Evolutionary conservation across 2,113 vertebrate species (phyloP).

Genomic region (Bambusicola thoracicus): DNA sequence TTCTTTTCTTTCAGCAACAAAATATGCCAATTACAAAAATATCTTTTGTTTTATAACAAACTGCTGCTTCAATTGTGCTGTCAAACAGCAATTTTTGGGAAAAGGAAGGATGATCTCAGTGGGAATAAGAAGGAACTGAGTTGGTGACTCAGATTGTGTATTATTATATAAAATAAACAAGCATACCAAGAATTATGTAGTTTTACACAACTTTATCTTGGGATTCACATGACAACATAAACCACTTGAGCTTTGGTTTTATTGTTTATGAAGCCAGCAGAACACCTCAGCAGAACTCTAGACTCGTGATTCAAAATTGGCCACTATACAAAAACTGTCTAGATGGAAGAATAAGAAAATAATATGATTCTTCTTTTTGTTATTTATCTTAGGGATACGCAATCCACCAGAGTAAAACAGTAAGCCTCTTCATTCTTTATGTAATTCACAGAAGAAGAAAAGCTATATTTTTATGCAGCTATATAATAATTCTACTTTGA

Average conservation of each 20-base stretch:
- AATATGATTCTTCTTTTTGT: background rate
- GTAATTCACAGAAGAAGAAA: background rate
- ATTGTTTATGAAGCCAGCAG: slow-evolving; percentile 5
- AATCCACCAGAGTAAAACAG: background rate
- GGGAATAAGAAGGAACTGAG: background rate
- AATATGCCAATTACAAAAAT: background rate
- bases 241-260: background rate
- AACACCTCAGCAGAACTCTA: background rate
- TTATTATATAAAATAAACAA: slow-evolving; percentile 27
- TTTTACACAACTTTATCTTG: background rate
- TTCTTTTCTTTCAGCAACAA: background rate
- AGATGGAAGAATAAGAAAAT: background rate
- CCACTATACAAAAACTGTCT: background rate
- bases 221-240: slow-evolving; percentile 16
- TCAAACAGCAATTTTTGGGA: background rate
- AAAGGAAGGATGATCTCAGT: background rate
- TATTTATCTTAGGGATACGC: background rate
- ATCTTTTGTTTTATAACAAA: background rate
- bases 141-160: background rate
- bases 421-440: background rate
- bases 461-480: background rate
- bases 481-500: background rate
- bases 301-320: background rate
- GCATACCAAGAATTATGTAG: background rate
- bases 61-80: background rate